A percentile compares a stretch with the other conserved stretches of the same genome.
phyloP scores from a whole-genome alignment of 2,113 vertebrate genomes.

The Dasypus novemcinctus region DNA sequence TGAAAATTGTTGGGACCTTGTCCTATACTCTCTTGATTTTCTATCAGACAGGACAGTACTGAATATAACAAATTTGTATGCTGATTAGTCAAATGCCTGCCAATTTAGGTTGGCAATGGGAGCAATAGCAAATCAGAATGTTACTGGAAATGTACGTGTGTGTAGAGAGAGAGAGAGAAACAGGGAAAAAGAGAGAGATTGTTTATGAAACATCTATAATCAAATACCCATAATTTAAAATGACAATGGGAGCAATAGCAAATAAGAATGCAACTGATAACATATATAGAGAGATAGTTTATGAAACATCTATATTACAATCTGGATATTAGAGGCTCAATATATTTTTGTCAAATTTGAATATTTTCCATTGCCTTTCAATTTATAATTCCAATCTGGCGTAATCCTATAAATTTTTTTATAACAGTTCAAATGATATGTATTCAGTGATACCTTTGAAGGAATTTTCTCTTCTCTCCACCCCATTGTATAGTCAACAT shows the following conservation, averaged over 20 bases:
- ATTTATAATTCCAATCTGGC: background rate
- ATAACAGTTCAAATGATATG: background rate
- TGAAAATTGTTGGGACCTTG: background rate
- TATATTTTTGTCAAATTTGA: background rate
- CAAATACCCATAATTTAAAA: too few species aligned
- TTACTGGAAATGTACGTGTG: background rate
- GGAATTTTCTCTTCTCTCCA: background rate
- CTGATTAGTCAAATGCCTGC: background rate
- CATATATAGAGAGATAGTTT: background rate
- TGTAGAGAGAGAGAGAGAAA: background rate
- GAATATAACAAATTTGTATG: background rate
- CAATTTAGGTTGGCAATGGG: background rate
- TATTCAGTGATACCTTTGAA: background rate
- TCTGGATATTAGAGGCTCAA: background rate
- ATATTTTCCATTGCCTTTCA: background rate
- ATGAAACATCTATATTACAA: background rate
- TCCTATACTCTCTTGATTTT: background rate
- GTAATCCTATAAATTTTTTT: background rate
- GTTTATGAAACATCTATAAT: background rate
- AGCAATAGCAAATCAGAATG: background rate
- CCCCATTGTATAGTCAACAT: background rate
- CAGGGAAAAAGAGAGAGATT: too few species aligned
- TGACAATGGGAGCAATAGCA: too few species aligned
- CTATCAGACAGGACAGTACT: background rate
- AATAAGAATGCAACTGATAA: too few species aligned